Percentiles rank a stretch among this genome's conserved stretches.
phyloP scores from a whole-genome alignment of 2,888 invertebrate genomes.

The Ichneumon xanthorius region DNA sequence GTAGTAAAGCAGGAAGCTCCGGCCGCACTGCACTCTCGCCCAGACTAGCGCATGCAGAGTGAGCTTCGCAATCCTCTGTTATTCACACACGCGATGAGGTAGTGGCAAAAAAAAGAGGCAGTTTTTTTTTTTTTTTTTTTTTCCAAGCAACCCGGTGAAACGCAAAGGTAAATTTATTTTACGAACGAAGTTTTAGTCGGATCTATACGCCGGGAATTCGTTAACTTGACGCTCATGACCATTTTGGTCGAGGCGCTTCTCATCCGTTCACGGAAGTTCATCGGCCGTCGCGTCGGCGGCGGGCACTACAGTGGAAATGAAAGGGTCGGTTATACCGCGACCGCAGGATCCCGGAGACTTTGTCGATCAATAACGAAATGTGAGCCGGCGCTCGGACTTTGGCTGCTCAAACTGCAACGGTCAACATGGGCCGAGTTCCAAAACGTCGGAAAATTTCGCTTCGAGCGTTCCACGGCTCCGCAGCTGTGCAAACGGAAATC shows the following conservation, averaged over 20 bases:
- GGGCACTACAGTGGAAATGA: conserved; percentile 17
- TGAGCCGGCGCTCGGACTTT: conserved; percentile 44
- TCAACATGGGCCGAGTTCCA: conserved; percentile 64
- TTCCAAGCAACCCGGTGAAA: background rate
- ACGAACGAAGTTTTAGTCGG: background rate
- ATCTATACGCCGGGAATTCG: background rate
- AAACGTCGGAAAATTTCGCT: conserved; percentile 48
- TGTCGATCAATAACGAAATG: conserved; percentile 63
- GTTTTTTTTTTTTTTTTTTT: background rate
- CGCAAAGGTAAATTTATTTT: background rate
- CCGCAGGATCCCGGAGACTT: conserved; percentile 29
- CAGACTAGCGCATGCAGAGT: conserved; percentile 6
- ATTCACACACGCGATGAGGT: conserved; percentile 14
- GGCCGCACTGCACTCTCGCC: conserved; percentile 4
- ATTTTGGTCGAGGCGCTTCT: background rate
- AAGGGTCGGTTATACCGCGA: conserved; percentile 27
- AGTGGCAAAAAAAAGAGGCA: background rate
- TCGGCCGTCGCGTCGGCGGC: conserved; percentile 12
- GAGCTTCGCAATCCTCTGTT: conserved; percentile 26
- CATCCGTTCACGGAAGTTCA: conserved; percentile 17
- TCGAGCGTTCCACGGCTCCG: background rate
- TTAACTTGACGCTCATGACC: background rate
- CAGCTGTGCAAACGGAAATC: conserved; percentile 50
- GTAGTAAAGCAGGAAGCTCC: conserved; percentile 25
- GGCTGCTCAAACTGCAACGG: conserved; percentile 47